Base-by-base conservation (phyloP, 1,140 invertebrate species). In the Galendromus occidentalis region DNA sequence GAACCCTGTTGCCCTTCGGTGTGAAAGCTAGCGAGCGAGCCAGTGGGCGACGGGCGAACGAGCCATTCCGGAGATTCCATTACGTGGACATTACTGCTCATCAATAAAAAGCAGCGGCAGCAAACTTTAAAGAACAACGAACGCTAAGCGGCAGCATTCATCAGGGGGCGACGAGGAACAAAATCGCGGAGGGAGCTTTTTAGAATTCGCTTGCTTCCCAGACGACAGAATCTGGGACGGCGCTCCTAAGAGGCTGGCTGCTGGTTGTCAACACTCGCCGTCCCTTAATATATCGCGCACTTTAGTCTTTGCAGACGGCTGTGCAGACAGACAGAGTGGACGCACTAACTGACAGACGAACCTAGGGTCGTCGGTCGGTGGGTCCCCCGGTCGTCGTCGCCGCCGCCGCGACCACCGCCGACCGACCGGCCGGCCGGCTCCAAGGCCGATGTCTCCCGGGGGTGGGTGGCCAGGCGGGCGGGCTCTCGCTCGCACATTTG, bases 41-140 rank as follows among this genome's bases (percentile, higher is more conserved):
- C 4, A 39, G 33, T 39, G 9, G 9, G 33, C 33, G 33, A 39
- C 9, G 9, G 9, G 33, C 33, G 33, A 39, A 39, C 33, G 33
- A 39, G 51, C 51, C 51, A 59, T 59, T 59, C 51, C 22, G 51
- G 51, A 59, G 25, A 59, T 59, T 59, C 51, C 51, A 59, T 59
- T 59, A 59, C 33, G 51, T 59, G 51, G 51, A 59, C 51, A 59
- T 59, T 59, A 59, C 51, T 59, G 51, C 51, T 59, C 51, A 59
- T 59, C 51, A 59, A 59, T 59, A 59, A 59, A 22, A 59, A 59
- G 25, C 25, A 59, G 14, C 17, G 14, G 51, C 51, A 39, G 33
- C 33, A 39, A 9, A 9, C 33, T 39, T 39, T 39, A 39, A 39
- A 39, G 33, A 39, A 29, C 22, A 25, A 17, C 51, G 14, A 22